Base-by-base conservation (phyloP, 2,888 invertebrate species). In the Mythimna pallens region DNA sequence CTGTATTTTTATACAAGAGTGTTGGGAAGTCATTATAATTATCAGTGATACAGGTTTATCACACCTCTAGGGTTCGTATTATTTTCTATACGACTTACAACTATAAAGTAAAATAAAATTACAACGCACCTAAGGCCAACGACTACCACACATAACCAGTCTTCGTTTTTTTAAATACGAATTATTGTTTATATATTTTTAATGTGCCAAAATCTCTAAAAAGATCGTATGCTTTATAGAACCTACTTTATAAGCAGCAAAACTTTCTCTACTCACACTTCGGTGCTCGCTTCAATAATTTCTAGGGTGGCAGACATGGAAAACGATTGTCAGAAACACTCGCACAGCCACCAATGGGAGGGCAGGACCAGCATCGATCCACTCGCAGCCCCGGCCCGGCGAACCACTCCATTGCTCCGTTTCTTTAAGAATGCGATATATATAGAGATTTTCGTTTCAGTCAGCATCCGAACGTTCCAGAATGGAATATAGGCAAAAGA, bases 281-380 rank as follows among this genome's bases (percentile, higher is more conserved):
- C 25, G 63, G 57, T 17, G n/a, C 25, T 34, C 57, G n/a, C 34
- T 75, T 47, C 64, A 57, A 25, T 73, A 47, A 12, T 62, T 79
- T 63, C 8, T 30, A 36, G 71, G 71, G 65, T 57, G 57, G 30
- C 43, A 52, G 22, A 20, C 59, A 20, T 66, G 54, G 30, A 47
- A 54, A 59, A 68, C 64, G 63, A 55, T 43, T 58, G 86, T 86
- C 86, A 84, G 68, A 50, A 78, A 78, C 86, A 86, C 62, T 52
- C 73, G 57, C 50, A 7, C 50, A n/a, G 9, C 76, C 70, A 22
- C 86, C 86, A 86, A 86, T 85, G 62, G 65, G 76, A 82, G 66
- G 36, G 63, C 81, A 36, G 65, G 63, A 14, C 12, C 61, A 20
- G 17, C 78, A 86, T 85, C 83, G 86, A 86, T 80, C 82, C 65